Conservation (phyloP, 2,888 invertebrate species). For the Heliconius sara region DNA sequence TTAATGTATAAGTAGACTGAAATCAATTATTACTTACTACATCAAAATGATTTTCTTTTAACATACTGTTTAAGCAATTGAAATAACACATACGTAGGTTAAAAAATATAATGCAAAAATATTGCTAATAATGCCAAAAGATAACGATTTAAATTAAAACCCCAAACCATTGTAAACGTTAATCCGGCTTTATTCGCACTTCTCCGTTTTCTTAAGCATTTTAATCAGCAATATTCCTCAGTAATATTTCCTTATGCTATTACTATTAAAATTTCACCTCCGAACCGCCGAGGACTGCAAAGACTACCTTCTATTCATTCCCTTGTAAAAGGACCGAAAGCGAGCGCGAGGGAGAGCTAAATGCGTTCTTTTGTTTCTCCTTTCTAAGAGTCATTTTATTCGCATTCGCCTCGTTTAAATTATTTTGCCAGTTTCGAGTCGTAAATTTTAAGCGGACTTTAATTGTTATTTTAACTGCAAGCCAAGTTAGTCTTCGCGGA, state of each 20-base stretch:
- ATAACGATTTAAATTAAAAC: neutral
- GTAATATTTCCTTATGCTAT: slow-evolving; percentile 77
- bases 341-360: slow-evolving; percentile 64
- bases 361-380: slow-evolving; percentile 77
- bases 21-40: slow-evolving; percentile 38
- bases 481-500: slow-evolving; percentile 72
- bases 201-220: slow-evolving; percentile 52
- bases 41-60: neutral
- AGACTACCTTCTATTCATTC: slow-evolving; percentile 63
- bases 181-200: slow-evolving; percentile 46
- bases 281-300: slow-evolving; percentile 65
- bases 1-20: slow-evolving; percentile 56
- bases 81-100: neutral
- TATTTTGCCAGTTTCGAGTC: slow-evolving; percentile 81
- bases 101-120: neutral
- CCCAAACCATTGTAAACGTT: slow-evolving; percentile 30
- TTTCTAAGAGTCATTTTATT: slow-evolving; percentile 74
- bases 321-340: slow-evolving; percentile 70
- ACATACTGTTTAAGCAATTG: too few relatives aligned
- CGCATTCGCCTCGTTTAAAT: slow-evolving; percentile 75
- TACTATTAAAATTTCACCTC: slow-evolving; percentile 81
- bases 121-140: neutral
- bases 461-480: slow-evolving; percentile 84
- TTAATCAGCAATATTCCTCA: slow-evolving; percentile 76
- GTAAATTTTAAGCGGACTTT: slow-evolving; percentile 82